Conservation (phyloP, 1,140 invertebrate genomes). For the Leucophenga varia region DNA sequence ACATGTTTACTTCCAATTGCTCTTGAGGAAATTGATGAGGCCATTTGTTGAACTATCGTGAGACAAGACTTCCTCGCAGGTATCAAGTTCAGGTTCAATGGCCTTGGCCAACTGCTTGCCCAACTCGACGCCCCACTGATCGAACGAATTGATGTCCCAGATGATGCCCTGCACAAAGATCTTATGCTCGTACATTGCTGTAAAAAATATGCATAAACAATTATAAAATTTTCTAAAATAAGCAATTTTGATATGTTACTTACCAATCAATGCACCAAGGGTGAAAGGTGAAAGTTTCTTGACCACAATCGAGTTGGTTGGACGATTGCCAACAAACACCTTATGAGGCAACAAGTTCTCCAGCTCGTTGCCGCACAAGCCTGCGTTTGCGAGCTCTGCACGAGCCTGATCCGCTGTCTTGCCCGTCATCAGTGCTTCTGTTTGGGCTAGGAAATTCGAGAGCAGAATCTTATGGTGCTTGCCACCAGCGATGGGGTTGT, state of each 20-base stretch:
- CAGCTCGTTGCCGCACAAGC: conserved; percentile 71
- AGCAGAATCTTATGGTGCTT: conserved; percentile 85
- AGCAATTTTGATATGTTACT: conserved; percentile 34
- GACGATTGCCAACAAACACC: conserved; percentile 95
- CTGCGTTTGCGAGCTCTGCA: conserved; percentile 72
- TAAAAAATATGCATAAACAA: conserved; percentile 54
- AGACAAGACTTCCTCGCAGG: conserved; percentile 61
- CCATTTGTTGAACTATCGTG: conserved; percentile 94
- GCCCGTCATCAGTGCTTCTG: conserved; percentile 94
- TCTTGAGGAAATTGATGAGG: conserved; percentile 91
- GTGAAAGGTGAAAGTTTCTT: conserved; percentile 92
- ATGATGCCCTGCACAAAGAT: conserved; percentile 98
- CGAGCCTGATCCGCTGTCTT: conserved; percentile 78
- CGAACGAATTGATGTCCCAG: conserved; percentile 99
- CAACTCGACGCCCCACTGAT: conserved; percentile 99
- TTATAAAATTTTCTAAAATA: conserved; percentile 17
- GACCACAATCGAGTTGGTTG: conserved; percentile 97
- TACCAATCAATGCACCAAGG: conserved; percentile 93
- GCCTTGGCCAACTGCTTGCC: conserved; percentile 98
- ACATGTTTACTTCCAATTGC: conserved; percentile 56
- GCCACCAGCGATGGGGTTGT: conserved; percentile 85
- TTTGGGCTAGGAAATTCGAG: conserved; percentile 98
- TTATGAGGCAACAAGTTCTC: conserved; percentile 90
- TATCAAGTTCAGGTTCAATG: conserved; percentile 90
- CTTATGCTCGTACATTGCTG: conserved; percentile 97